Conservation (phyloP, 1,140 invertebrate species). For the Vanessa atalanta region DNA sequence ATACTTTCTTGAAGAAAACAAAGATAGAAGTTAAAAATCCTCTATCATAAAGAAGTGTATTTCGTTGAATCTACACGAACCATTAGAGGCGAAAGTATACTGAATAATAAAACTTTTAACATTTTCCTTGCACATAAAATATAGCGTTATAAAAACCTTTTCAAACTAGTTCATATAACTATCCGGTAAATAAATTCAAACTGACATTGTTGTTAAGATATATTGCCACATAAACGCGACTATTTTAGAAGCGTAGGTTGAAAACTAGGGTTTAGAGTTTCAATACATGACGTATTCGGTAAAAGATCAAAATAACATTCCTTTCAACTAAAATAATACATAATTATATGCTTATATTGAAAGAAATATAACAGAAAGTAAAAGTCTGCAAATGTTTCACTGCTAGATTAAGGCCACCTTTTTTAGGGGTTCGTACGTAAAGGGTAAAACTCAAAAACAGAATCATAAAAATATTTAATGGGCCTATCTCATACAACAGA, state of each 20-base stretch:
- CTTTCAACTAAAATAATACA: neutral
- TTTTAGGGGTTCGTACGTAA: too few relatives aligned
- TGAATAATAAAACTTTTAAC: neutral
- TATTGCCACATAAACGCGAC: neutral
- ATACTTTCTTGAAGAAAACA: too few relatives aligned
- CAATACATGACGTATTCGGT: neutral
- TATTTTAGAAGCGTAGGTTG: slow-evolving; percentile 3
- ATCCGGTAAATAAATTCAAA: slow-evolving; percentile 1
- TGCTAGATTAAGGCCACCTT: too few relatives aligned
- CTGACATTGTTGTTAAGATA: slow-evolving; percentile 6
- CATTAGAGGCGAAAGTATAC: neutral
- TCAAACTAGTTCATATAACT: neutral
- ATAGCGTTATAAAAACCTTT: neutral
- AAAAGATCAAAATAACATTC: neutral
- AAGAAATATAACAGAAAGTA: neutral
- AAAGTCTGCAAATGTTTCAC: too few relatives aligned
- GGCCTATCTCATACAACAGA: too few relatives aligned
- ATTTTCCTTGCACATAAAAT: neutral
- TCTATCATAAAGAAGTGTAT: too few relatives aligned
- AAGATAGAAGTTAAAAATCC: too few relatives aligned
- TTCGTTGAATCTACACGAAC: too few relatives aligned
- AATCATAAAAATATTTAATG: too few relatives aligned
- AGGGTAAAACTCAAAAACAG: too few relatives aligned
- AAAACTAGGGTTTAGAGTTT: neutral
- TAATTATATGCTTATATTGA: too few relatives aligned